These are phyloP conservation scores for Heterotilapia buettikoferi DNA, from an alignment of 2,113 vertebrate genomes.

Conservation along the genomic window DNA sequence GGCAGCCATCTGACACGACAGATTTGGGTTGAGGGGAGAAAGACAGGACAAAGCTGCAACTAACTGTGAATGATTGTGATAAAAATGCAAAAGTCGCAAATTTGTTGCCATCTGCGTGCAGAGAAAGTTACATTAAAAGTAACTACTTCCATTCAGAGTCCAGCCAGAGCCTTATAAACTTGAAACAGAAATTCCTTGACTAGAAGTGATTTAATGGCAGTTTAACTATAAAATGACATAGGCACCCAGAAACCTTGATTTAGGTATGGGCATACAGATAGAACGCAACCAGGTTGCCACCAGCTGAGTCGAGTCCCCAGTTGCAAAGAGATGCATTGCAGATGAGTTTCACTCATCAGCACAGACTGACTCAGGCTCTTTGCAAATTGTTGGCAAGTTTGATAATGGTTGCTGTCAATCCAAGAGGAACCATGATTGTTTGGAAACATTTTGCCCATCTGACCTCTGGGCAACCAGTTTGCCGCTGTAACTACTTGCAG, in stretches of 20 bases:
- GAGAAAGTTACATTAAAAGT: background rate
- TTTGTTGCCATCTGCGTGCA: background rate
- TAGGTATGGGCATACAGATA: background rate
- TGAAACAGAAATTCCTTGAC: background rate
- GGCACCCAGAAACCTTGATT: background rate
- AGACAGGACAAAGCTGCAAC: background rate
- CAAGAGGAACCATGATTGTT: background rate
- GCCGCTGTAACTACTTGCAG: background rate
- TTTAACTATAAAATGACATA: background rate
- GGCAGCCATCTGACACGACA: background rate
- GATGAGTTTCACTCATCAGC: background rate
- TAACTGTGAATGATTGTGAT: background rate
- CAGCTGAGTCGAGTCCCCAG: background rate
- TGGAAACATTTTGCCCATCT: background rate
- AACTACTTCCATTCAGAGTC: background rate
- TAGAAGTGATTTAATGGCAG: too few relatives aligned
- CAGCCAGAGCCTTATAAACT: background rate
- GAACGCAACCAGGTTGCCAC: background rate
- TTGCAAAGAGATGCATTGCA: background rate
- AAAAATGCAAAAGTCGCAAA: background rate
- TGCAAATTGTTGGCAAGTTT: background rate
- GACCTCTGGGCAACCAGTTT: background rate
- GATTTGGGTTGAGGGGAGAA: background rate
- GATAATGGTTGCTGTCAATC: background rate
- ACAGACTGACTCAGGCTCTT: background rate